Percentiles rank a stretch among this genome's conserved stretches.
phyloP scores from a whole-genome alignment of 2,797 vertebrate genomes.

The Lepidocolaptes lacrymiger region DNA sequence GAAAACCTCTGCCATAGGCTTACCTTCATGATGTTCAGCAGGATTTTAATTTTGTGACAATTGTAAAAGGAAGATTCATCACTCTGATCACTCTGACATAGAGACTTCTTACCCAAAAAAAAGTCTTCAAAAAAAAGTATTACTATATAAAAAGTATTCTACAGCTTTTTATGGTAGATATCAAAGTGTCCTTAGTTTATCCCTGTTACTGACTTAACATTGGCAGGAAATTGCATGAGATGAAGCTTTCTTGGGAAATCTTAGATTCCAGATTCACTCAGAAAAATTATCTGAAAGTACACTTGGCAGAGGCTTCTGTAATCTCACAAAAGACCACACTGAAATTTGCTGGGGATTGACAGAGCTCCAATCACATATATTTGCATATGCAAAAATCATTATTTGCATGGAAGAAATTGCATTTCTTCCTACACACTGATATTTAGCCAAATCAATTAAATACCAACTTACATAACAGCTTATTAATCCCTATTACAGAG shows the following conservation, averaged over 20 bases:
- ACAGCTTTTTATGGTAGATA: neutral
- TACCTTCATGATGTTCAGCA: neutral
- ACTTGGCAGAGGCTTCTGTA: constrained; percentile 5
- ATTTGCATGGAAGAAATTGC: neutral
- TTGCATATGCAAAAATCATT: constrained; percentile 33
- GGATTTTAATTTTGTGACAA: neutral
- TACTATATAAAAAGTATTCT: neutral
- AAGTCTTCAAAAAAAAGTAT: neutral
- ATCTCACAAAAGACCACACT: neutral
- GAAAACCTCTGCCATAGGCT: neutral
- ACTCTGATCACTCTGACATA: neutral
- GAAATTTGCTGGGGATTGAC: constrained; percentile 3
- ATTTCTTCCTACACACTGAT: neutral
- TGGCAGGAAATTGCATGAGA: neutral
- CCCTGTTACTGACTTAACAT: neutral
- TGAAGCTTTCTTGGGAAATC: neutral
- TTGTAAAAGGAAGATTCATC: neutral
- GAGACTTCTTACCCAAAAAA: neutral
- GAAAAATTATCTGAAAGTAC: constrained; percentile 24
- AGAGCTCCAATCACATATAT: neutral
- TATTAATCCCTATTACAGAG: neutral
- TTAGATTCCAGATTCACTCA: neutral
- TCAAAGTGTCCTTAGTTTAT: neutral
- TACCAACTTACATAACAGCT: neutral
- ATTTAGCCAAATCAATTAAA: constrained; percentile 28